These are phyloP conservation scores for Pegea sp. DNA, from an alignment of 23 tunicate genomes.

Conservation along the genomic window DNA sequence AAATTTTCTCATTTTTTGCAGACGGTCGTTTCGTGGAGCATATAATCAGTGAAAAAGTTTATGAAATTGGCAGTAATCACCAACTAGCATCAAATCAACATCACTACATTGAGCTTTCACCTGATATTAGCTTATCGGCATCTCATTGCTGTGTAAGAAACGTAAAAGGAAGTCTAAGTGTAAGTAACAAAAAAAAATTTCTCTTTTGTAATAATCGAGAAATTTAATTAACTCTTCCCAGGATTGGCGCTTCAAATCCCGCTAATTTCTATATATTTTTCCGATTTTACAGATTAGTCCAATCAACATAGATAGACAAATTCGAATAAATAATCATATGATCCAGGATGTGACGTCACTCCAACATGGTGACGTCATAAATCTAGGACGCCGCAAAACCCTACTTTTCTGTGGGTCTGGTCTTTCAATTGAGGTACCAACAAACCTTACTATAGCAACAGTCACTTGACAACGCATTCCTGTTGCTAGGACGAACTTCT, in stretches of 20 bases:
- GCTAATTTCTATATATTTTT: too few relatives aligned
- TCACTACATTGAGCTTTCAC: constrained; percentile 28
- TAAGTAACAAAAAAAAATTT: constrained; percentile 14
- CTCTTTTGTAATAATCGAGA: too few relatives aligned
- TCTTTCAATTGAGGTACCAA: too few relatives aligned
- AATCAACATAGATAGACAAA: constrained; percentile 26
- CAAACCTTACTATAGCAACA: too few relatives aligned
- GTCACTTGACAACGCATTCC: too few relatives aligned
- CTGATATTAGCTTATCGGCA: constrained; percentile 8
- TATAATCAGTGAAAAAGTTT: constrained; percentile 32
- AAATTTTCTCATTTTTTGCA: constrained; percentile 6
- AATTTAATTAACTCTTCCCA: too few relatives aligned
- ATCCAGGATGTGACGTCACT: constrained; percentile 61
- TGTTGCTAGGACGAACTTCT: too few relatives aligned
- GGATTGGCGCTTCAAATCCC: too few relatives aligned
- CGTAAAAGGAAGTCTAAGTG: constrained; percentile 81
- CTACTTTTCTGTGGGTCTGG: constrained; percentile 55
- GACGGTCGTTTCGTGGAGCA: constrained; percentile 14
- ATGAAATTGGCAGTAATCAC: constrained; percentile 63
- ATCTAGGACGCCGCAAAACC: constrained; percentile 36
- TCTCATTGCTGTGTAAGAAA: constrained; percentile 58
- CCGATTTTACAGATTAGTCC: constrained; percentile 53
- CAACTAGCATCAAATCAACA: constrained; percentile 18
- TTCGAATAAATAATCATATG: constrained; percentile 22
- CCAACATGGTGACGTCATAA: constrained; percentile 28